A percentile compares a stretch with the other conserved stretches of the same genome.
phyloP scores from a whole-genome alignment of 1,140 invertebrate genomes.

The Zaprionus inermis region DNA sequence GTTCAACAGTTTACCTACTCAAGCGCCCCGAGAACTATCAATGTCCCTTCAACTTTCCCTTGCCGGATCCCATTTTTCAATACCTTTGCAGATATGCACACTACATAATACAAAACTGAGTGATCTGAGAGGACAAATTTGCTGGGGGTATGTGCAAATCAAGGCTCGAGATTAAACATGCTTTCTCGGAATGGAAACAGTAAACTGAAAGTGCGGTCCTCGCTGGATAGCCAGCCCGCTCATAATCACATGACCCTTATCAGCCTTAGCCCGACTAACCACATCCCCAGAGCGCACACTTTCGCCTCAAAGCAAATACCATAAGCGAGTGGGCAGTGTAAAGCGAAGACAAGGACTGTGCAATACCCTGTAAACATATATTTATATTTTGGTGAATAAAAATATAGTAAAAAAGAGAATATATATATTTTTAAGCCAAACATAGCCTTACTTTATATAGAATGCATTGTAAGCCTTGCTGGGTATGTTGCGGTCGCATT shows the following conservation, averaged over 20 bases:
- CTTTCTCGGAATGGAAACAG: constrained; percentile 4
- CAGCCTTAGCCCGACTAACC: constrained; percentile 43
- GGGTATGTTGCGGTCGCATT: constrained; percentile 53
- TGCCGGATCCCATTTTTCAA: constrained; percentile 14
- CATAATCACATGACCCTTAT: constrained; percentile 50
- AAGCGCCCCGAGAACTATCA: not conserved
- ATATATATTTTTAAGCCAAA: too few relatives aligned
- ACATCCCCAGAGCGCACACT: constrained; percentile 68
- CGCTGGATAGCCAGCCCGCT: constrained; percentile 8
- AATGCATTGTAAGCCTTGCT: not conserved
- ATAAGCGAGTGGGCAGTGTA: not conserved
- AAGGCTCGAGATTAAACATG: constrained; percentile 28
- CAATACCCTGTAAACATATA: constrained; percentile 9
- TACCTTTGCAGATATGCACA: constrained; percentile 22
- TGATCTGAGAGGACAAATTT: constrained; percentile 4
- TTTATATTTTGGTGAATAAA: not conserved
- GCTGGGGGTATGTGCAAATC: constrained; percentile 1
- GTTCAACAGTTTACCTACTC: not conserved
- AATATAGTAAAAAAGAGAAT: not conserved
- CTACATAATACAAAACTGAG: constrained; percentile 8
- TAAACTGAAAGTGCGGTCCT: not conserved
- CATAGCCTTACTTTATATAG: not conserved
- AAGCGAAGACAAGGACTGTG: not conserved
- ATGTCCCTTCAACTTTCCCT: constrained; percentile 30
- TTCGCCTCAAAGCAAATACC: constrained; percentile 70